Base-by-base conservation (phyloP, 2,888 invertebrate genomes). In the Pollenia angustigena region DNA sequence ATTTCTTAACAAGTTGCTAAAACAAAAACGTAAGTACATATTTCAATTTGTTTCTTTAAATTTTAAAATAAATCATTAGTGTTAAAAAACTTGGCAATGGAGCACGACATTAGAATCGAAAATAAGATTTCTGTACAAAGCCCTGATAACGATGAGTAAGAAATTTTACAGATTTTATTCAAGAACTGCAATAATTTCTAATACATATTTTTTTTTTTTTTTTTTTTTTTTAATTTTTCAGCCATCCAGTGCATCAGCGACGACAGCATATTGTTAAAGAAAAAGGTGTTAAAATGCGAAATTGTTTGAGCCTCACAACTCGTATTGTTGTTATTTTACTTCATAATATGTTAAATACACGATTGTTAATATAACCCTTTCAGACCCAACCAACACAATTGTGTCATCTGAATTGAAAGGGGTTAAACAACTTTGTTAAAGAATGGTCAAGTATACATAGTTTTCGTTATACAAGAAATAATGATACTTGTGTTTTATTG, bases 321-420 rank as follows among this genome's bases (percentile, higher is more conserved):
- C 50, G 60, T 4, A 14, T 7, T 44, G 7, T 84, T 56, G 48
- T 84, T 46, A 60, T 87, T 52, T 54, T 72, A 12, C 69, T 87
- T 11, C 48, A 87, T 62, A 78, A 56, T 62, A 74, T 87, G 42
- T 68, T 87, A 10, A 78, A 81, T 69, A 81, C 87, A 18, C 71
- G 84, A 46, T 56, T 87, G 44, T 64, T 87, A 11, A 9, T 84
- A 11, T 87, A 64, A 18, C 40, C 4, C 11, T 58, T 1, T 18
- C 0, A 8, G n/a, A n/a, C n/a, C n/a, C n/a, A n/a, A n/a, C n/a
- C n/a, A n/a, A n/a, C n/a, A n/a, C n/a, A n/a, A n/a, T n/a, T n/a
- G n/a, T n/a, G n/a, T n/a, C n/a, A n/a, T n/a, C n/a, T n/a, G n/a
- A n/a, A n/a, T n/a, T n/a, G n/a, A n/a, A n/a, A n/a, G n/a, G n/a